A percentile compares a stretch with the other conserved stretches of the same genome.
Conservation (phyloP, 2,888 invertebrate genomes). For the Eristalis tenax region DNA sequence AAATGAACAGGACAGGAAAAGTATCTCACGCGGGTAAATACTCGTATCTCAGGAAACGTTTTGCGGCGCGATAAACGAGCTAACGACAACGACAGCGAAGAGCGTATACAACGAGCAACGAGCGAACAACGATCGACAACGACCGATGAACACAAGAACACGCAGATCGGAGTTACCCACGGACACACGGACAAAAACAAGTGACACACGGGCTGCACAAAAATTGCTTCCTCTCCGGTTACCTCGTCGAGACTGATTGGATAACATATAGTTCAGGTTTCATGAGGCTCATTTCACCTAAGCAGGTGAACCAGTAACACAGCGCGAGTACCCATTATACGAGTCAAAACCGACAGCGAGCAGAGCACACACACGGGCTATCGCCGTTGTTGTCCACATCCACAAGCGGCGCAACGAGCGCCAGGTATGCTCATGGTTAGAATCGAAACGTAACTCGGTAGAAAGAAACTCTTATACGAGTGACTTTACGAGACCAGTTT, state of each 20-base stretch:
- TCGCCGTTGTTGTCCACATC: constrained; percentile 6
- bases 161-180: constrained; percentile 47
- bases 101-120: neutral
- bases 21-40: constrained; percentile 62
- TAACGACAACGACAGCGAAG: constrained; percentile 28
- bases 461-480: constrained; percentile 66
- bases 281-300: constrained; percentile 77
- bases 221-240: constrained; percentile 79
- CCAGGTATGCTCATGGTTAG: constrained; percentile 33
- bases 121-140: constrained; percentile 35
- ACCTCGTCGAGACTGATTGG: constrained; percentile 82
- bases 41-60: constrained; percentile 38
- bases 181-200: constrained; percentile 54
- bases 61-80: constrained; percentile 10
- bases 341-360: constrained; percentile 46
- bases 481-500: constrained; percentile 27
- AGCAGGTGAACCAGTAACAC: constrained; percentile 71
- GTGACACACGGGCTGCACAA: constrained; percentile 37
- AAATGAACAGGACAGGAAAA: neutral
- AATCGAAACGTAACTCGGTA: constrained; percentile 30
- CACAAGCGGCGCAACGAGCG: constrained; percentile 18
- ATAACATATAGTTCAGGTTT: constrained; percentile 80
- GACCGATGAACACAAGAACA: constrained; percentile 45
- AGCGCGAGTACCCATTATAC: constrained; percentile 54
- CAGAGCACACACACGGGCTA: constrained; percentile 18